Evolutionary conservation across 1,140 invertebrate species (phyloP), one percentile per base, ranked within the genome.

Genomic region (Patella vulgata): DNA sequence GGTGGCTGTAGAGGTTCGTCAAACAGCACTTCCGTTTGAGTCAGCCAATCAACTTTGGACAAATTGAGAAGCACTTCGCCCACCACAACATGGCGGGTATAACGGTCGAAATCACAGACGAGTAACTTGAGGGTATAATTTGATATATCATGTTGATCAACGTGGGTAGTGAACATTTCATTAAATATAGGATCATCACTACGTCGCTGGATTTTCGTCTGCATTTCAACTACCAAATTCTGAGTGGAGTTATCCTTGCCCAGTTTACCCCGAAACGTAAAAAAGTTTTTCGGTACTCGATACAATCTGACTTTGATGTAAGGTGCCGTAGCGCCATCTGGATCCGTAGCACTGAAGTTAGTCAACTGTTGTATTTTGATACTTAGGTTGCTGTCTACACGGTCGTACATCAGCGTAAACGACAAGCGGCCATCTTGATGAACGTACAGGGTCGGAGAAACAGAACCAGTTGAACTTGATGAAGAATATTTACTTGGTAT

Each of bases 171-270:
- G 75, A 91, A 91, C 53, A 89, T 88, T 74, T 91, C 90, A 68
- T 91, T 89, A 79, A 90, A 91, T 59, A 88, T 88, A 1, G 90
- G 90, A 66, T 87, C 88, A 54, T 87, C 87, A 42, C 86, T 87
- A 43, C 86, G 84, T 63, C 88, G 84, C 67, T 89, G 90, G n/a
- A 87, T 83, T 82, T 86, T 71, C 17, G 74, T 77, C 59, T 67
- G 64, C n/a, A 74, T 53, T 46, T 76, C 74, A 17, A 60, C 51
- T 43, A 73, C 71, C 0, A 76, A 59, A 47, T 71, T 73, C 44
- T 67, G 71, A 39, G 68, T 52, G 23, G 66, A 53, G 25, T 71
- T 60, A 19, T 71, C 73, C 5, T 63, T 57, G 1, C 62, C 55
- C 5, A 55, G 23, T 47, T 59, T 59, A n/a, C 57, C 30, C 19